phyloP scores from a whole-genome alignment of 1,140 invertebrate genomes.

The Artemia franciscana region DNA sequence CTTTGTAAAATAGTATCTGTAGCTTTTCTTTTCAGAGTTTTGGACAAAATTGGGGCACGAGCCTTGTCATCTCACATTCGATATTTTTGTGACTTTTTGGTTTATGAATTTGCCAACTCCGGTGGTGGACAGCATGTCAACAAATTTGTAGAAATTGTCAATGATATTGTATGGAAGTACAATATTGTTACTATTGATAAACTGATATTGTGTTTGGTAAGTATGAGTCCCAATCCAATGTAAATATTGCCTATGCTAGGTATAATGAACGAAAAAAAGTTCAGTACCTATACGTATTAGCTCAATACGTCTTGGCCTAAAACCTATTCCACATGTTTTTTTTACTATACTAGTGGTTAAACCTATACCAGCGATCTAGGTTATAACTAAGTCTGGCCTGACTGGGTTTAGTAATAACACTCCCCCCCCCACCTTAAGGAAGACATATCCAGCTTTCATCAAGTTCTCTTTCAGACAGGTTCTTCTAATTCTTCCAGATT shows the following conservation, averaged over 20 bases:
- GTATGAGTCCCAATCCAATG: constrained; percentile 15
- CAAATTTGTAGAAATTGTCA: constrained; percentile 80
- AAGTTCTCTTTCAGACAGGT: too few relatives aligned
- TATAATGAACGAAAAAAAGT: too few relatives aligned
- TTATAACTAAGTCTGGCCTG: too few relatives aligned
- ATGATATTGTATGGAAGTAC: constrained; percentile 91
- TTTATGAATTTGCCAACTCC: constrained; percentile 68
- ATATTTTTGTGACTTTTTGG: constrained; percentile 83
- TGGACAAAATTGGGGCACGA: constrained; percentile 75
- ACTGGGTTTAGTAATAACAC: too few relatives aligned
- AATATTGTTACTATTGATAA: constrained; percentile 85
- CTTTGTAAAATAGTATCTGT: too few relatives aligned
- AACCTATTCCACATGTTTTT: too few relatives aligned
- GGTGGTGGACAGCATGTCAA: constrained; percentile 60
- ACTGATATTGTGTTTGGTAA: constrained; percentile 62
- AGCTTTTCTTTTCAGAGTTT: constrained; percentile 50
- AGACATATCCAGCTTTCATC: too few relatives aligned
- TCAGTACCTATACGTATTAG: not conserved
- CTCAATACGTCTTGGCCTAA: not conserved
- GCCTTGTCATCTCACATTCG: constrained; percentile 67
- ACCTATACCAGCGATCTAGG: too few relatives aligned
- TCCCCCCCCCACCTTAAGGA: too few relatives aligned
- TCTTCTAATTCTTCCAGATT: too few relatives aligned
- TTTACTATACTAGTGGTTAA: too few relatives aligned
- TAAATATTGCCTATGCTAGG: too few relatives aligned